A percentile compares a stretch with the other conserved stretches of the same genome.
phyloP scores from a whole-genome alignment of 2,888 invertebrate species.

The Allophyes oxyacanthae region DNA sequence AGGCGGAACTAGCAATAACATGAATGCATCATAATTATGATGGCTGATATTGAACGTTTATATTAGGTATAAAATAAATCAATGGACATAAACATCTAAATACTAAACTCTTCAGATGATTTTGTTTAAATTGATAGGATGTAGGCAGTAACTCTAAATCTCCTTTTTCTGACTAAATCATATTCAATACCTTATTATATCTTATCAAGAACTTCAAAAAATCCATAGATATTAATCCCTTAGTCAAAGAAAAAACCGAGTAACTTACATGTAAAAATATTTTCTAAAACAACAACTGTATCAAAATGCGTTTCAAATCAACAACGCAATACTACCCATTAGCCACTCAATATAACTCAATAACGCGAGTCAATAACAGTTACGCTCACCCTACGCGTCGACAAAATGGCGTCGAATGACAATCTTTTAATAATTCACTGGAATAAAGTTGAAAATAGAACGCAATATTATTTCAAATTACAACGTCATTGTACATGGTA shows the following conservation, averaged over 20 bases:
- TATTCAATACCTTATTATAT: no score
- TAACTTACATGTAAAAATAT: conserved; percentile 25
- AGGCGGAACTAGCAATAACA: no score
- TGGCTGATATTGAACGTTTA: no score
- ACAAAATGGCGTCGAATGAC: conserved; percentile 80
- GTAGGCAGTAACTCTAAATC: no score
- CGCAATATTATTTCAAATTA: conserved; percentile 67
- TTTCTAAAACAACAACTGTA: conserved; percentile 34
- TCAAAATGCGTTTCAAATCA: conserved; percentile 56
- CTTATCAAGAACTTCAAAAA: no score
- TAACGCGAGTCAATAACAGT: conserved; percentile 79
- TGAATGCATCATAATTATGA: no score
- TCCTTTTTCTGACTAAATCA: no score
- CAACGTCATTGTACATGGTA: conserved; percentile 77
- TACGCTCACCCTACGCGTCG: conserved; percentile 65
- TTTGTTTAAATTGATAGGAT: no score
- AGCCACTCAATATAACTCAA: conserved; percentile 82
- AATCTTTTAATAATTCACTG: conserved; percentile 53
- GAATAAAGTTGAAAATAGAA: conserved; percentile 66
- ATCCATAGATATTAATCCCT: no score
- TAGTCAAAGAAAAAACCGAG: conserved; percentile 2
- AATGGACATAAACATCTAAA: no score
- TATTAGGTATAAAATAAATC: no score
- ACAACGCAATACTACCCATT: conserved; percentile 63
- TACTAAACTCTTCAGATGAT: no score